These are phyloP conservation scores for Aproaerema taeniolella DNA, from an alignment of 2,888 invertebrate species.

Conservation along the genomic window DNA sequence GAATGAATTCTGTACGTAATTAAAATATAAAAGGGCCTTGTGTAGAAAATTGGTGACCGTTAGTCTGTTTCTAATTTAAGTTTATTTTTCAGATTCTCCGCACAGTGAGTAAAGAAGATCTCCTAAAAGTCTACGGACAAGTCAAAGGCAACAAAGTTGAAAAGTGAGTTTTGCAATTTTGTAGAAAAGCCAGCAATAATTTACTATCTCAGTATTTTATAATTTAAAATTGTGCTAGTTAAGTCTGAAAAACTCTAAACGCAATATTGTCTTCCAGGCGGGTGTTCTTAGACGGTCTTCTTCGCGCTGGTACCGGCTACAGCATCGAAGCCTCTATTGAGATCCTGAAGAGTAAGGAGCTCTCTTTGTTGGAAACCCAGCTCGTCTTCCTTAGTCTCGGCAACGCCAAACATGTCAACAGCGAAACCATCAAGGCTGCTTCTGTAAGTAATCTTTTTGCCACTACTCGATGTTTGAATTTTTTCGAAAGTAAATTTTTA, in stretches of 20 bases:
- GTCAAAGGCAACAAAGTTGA: constrained; percentile 78
- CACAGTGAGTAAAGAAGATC: constrained; percentile 81
- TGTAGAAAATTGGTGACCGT: no score
- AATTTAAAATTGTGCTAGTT: background rate
- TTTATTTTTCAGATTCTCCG: constrained; percentile 79
- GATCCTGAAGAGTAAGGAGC: constrained; percentile 80
- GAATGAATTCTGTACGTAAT: no score
- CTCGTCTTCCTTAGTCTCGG: constrained; percentile 83
- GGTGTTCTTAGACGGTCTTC: constrained; percentile 88
- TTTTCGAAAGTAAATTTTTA: no score
- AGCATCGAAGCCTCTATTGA: constrained; percentile 83
- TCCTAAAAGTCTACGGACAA: constrained; percentile 82
- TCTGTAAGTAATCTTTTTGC: constrained; percentile 57
- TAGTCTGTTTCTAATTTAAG: no score
- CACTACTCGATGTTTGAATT: no score
- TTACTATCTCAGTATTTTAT: background rate
- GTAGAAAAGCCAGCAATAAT: background rate
- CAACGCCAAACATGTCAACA: constrained; percentile 81
- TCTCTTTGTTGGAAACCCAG: constrained; percentile 75
- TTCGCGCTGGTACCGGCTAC: constrained; percentile 87
- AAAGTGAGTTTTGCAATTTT: constrained; percentile 48
- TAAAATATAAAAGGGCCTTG: no score
- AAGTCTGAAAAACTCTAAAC: background rate
- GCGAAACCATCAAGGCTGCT: constrained; percentile 79
- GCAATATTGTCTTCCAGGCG: constrained; percentile 60